Conservation (phyloP, 2,888 invertebrate genomes). For the Microctonus hyperodae region DNA sequence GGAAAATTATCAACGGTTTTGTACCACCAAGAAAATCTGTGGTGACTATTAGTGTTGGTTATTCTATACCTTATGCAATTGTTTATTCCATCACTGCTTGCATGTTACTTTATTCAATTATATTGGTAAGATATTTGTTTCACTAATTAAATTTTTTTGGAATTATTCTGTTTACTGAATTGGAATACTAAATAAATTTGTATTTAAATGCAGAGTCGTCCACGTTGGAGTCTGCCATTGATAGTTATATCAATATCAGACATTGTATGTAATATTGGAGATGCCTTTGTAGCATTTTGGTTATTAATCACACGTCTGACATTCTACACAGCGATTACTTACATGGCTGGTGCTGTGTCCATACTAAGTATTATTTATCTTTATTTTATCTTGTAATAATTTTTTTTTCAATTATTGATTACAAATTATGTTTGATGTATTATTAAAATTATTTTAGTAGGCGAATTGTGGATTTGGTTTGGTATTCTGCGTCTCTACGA, state of each 20-base stretch:
- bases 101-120: conserved; percentile 50
- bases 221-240: conserved; percentile 51
- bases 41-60: conserved; percentile 48
- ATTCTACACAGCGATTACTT: conserved; percentile 42
- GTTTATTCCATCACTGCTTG: conserved; percentile 40
- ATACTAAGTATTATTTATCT: too few species aligned
- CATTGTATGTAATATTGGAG: conserved; percentile 46
- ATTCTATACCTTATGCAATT: conserved; percentile 45
- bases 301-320: conserved; percentile 45
- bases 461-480: conserved; percentile 51
- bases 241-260: conserved; percentile 47
- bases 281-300: conserved; percentile 45
- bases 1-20: conserved; percentile 44
- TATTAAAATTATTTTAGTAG: conserved; percentile 38
- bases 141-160: neutral
- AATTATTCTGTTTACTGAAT: too few species aligned
- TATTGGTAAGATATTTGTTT: conserved; percentile 44
- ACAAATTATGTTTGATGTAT: neutral
- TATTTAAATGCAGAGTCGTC: conserved; percentile 41
- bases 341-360: conserved; percentile 39
- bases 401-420: conserved; percentile 9
- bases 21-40: conserved; percentile 42
- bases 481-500: conserved; percentile 50
- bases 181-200: neutral
- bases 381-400: conserved; percentile 27